These are phyloP conservation scores for Syrrhaptes paradoxus DNA, from an alignment of 2,113 vertebrate genomes.

Conservation along the genomic window DNA sequence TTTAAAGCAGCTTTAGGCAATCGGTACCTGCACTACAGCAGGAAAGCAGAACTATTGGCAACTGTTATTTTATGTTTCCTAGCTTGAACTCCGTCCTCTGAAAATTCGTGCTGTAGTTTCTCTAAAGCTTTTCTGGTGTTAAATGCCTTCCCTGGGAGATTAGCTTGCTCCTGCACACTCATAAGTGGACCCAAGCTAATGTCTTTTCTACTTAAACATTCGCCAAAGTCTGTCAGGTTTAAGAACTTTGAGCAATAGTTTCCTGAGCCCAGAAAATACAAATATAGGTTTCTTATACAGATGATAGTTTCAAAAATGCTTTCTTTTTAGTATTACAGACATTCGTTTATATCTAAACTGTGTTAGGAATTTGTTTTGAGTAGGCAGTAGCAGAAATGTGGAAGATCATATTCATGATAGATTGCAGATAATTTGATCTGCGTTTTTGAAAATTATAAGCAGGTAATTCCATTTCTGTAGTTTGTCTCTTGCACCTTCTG, in stretches of 20 bases:
- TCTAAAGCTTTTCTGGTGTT: neutral
- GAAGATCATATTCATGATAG: neutral
- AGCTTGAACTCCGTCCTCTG: slow-evolving; percentile 1
- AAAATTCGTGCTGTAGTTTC: neutral
- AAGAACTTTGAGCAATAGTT: neutral
- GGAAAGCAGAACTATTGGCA: slow-evolving; percentile 8
- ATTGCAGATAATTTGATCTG: neutral
- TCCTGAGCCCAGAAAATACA: neutral
- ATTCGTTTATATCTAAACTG: neutral
- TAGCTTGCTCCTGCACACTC: neutral
- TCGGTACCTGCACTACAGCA: neutral
- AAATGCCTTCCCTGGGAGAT: slow-evolving; percentile 15
- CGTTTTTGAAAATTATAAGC: neutral
- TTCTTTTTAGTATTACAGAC: neutral
- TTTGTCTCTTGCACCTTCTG: neutral
- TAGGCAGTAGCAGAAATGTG: neutral
- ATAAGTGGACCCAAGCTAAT: neutral
- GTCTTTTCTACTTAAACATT: neutral
- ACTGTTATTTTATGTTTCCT: neutral
- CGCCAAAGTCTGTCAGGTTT: neutral
- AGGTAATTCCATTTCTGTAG: neutral
- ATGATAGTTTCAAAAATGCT: neutral
- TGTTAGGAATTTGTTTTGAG: neutral
- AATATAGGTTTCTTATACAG: neutral
- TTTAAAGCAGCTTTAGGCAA: slow-evolving; percentile 12